Percentiles rank a stretch among this genome's conserved stretches.
phyloP scores from a whole-genome alignment of 1,140 invertebrate genomes.

The Pseudomyrmex concolor region DNA sequence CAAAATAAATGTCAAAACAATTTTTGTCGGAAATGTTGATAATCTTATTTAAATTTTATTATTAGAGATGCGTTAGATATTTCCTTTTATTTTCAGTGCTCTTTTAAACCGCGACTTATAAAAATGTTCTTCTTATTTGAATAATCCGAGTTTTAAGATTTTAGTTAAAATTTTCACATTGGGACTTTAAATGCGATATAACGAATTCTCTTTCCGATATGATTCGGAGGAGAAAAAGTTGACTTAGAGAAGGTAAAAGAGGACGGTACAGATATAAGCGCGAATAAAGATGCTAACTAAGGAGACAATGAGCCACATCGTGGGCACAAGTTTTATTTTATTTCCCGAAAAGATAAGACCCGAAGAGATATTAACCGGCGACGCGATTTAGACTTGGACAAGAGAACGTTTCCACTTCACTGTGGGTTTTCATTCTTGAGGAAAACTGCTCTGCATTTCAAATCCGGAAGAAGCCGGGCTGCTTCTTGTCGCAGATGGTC shows the following conservation, averaged over 20 bases:
- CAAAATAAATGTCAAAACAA: neutral
- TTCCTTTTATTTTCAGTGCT: slow-evolving; percentile 10
- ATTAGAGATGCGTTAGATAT: slow-evolving; percentile 15
- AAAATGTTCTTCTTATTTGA: slow-evolving; percentile 1
- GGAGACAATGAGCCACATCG: slow-evolving; percentile 45
- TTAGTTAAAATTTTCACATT: slow-evolving; percentile 33
- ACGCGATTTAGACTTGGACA: slow-evolving; percentile 70
- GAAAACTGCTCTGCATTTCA: slow-evolving; percentile 72
- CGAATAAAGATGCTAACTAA: slow-evolving; percentile 48
- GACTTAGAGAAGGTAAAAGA: slow-evolving; percentile 26
- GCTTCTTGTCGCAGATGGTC: slow-evolving; percentile 71
- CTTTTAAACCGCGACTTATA: neutral
- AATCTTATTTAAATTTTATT: neutral
- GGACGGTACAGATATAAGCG: neutral
- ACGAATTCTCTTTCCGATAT: slow-evolving; percentile 42
- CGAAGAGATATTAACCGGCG: slow-evolving; percentile 68
- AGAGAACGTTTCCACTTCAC: slow-evolving; percentile 68
- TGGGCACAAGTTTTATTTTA: slow-evolving; percentile 47
- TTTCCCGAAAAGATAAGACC: slow-evolving; percentile 43
- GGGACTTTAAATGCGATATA: slow-evolving; percentile 23
- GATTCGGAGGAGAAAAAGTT: neutral
- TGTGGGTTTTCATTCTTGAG: slow-evolving; percentile 63
- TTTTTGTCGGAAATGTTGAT: neutral
- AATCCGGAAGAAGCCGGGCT: slow-evolving; percentile 69
- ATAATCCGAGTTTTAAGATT: slow-evolving; percentile 32